Percentiles rank a stretch among this genome's conserved stretches.
phyloP scores from a whole-genome alignment of 2,113 vertebrate genomes.

The Acanthisitta chloris region DNA sequence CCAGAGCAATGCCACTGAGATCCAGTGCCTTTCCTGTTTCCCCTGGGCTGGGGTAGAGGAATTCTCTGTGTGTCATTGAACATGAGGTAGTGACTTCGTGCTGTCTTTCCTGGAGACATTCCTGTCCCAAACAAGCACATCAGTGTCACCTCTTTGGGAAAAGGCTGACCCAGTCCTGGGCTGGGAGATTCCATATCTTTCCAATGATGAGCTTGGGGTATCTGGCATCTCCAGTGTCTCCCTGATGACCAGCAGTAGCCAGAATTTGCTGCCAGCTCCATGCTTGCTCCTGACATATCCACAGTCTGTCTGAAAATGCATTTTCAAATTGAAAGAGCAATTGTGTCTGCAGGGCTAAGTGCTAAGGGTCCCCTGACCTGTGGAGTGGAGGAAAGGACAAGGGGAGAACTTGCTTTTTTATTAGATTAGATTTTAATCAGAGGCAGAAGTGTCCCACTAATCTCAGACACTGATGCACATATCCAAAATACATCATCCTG shows the following conservation, averaged over 20 bases:
- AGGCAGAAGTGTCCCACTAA: background rate
- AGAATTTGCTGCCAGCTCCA: background rate
- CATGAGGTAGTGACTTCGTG: fast-evolving
- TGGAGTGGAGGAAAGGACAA: background rate
- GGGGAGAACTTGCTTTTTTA: background rate
- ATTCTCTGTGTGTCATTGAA: background rate
- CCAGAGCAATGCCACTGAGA: fast-evolving
- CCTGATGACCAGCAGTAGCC: background rate
- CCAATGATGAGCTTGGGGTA: fast-evolving
- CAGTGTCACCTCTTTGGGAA: background rate
- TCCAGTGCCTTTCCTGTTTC: background rate
- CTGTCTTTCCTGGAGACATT: background rate
- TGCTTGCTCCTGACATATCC: background rate
- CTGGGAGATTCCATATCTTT: background rate
- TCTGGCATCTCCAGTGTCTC: too few relatives aligned
- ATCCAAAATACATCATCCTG: background rate
- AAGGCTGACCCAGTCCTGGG: background rate
- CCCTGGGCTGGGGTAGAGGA: background rate
- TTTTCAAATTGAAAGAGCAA: background rate
- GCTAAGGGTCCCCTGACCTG: background rate
- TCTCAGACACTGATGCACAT: fast-evolving
- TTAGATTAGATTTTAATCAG: background rate
- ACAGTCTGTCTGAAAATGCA: background rate
- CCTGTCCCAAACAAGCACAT: background rate
- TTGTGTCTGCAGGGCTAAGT: background rate